These are phyloP conservation scores for Pecten maximus DNA, from an alignment of 2,888 invertebrate genomes.

Conservation along the genomic window DNA sequence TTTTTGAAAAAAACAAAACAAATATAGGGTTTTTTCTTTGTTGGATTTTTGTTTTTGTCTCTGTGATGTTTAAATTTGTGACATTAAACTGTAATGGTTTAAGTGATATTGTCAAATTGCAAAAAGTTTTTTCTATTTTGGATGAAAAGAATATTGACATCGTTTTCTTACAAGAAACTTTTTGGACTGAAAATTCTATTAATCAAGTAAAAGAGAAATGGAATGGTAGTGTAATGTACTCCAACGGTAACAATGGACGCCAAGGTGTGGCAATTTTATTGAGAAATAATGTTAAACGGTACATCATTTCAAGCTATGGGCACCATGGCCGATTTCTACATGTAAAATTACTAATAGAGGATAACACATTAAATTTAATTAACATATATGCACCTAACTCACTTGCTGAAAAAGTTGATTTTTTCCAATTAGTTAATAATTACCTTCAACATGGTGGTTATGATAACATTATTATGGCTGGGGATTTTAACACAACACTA, in stretches of 20 bases:
- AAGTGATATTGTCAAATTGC: neutral
- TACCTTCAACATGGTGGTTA: neutral
- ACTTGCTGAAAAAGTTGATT: neutral
- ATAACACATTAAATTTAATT: neutral
- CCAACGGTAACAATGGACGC: neutral
- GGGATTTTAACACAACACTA: neutral
- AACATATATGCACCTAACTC: neutral
- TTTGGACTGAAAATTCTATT: neutral
- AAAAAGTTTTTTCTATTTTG: neutral
- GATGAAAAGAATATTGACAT: neutral
- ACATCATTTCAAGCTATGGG: neutral
- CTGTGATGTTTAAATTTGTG: neutral
- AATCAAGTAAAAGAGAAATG: neutral
- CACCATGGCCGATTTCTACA: neutral
- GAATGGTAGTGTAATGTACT: neutral
- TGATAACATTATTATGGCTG: neutral
- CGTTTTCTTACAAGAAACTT: neutral
- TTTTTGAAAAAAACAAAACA: neutral
- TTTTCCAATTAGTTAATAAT: neutral
- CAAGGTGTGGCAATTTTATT: neutral
- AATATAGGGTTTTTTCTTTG: constrained; percentile 11
- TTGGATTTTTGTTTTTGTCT: neutral
- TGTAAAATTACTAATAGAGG: neutral
- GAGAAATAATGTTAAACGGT: neutral
- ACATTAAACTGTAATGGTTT: neutral